These are phyloP conservation scores for Xenopus tropicalis DNA, from an alignment of 2,113 vertebrate genomes.

Conservation along the genomic window UCB_Xtro_10.0 CM004446.2:95789001-95789500, in stretches of 20 bases:
- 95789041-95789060: conserved; percentile 20
- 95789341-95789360: neutral
- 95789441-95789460: too few relatives aligned
- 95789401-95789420: neutral
- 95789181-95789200: conserved; percentile 24
- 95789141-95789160: conserved; percentile 38
- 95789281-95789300: conserved; percentile 28
- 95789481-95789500: too few relatives aligned
- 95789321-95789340: conserved; percentile 1
- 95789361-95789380: neutral
- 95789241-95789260: conserved; percentile 27
- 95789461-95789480: too few relatives aligned
- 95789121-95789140: conserved; percentile 29
- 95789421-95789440: too few relatives aligned
- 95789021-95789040: conserved; percentile 29
- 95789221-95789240: conserved; percentile 32
- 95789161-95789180: conserved; percentile 29
- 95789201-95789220: conserved; percentile 21
- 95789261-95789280: conserved; percentile 26
- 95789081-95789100: conserved; percentile 28
- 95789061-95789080: conserved; percentile 7
- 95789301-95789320: conserved; percentile 16
- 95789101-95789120: conserved; percentile 37
- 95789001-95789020: neutral
- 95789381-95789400: neutral